Conservation (phyloP, 2,888 invertebrate genomes). For the Drosophila kanekoi region DNA sequence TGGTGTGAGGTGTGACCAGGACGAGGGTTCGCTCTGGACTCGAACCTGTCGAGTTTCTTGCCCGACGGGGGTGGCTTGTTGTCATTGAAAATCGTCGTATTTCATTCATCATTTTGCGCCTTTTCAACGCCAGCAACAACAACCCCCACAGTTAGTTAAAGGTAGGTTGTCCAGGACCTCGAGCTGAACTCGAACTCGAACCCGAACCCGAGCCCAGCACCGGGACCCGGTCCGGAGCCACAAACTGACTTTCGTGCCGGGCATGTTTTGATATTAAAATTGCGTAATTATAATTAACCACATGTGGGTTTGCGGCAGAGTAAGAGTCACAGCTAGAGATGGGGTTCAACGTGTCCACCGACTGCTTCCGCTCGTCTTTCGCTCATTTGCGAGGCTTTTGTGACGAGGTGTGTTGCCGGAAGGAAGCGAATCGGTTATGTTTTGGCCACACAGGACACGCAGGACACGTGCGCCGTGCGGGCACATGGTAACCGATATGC, state of each 20-base stretch:
- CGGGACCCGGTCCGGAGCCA: slow-evolving; percentile 26
- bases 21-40: slow-evolving; percentile 5
- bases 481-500: slow-evolving; percentile 59
- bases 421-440: slow-evolving; percentile 44
- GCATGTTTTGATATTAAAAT: slow-evolving; percentile 78
- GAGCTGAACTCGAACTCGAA: slow-evolving; percentile 26
- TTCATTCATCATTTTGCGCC: slow-evolving; percentile 82
- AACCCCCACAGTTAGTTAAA: slow-evolving; percentile 63
- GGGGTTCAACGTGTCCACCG: slow-evolving; percentile 61
- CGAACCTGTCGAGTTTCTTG: slow-evolving; percentile 40
- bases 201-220: slow-evolving; percentile 35
- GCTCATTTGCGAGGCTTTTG: slow-evolving; percentile 47
- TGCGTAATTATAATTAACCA: slow-evolving; percentile 84
- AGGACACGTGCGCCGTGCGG: slow-evolving; percentile 42
- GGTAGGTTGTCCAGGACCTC: slow-evolving; percentile 23
- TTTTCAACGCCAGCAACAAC: slow-evolving; percentile 70
- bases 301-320: slow-evolving; percentile 66
- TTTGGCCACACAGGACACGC: slow-evolving; percentile 16
- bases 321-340: slow-evolving; percentile 1
- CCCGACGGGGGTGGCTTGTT: slow-evolving; percentile 51
- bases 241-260: slow-evolving; percentile 37
- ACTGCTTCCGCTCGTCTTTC: slow-evolving; percentile 59
- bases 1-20: slow-evolving; percentile 59
- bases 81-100: slow-evolving; percentile 77
- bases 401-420: slow-evolving; percentile 57